Percentiles rank a stretch among this genome's conserved stretches.
Conservation (phyloP, 1,140 invertebrate genomes). For the Drosophila santomea region DNA sequence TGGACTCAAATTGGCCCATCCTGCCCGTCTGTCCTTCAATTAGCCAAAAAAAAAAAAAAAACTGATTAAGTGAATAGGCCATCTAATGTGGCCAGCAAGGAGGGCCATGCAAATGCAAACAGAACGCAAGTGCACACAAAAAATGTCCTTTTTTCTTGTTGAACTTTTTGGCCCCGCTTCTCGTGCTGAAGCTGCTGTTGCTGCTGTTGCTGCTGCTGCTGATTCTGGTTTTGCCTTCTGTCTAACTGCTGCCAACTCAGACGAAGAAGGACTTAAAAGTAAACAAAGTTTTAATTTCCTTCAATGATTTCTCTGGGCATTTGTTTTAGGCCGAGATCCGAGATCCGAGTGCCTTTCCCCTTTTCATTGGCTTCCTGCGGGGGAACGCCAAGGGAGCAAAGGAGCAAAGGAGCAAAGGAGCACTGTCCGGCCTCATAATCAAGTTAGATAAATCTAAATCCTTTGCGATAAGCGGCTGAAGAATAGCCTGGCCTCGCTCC, state of each 20-base stretch:
- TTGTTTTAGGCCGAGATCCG: slow-evolving; percentile 59
- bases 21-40: slow-evolving; percentile 45
- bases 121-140: slow-evolving; percentile 5
- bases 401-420: background rate
- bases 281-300: slow-evolving; percentile 82
- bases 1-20: background rate
- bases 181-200: background rate
- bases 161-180: slow-evolving; percentile 8
- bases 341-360: slow-evolving; percentile 6
- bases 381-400: background rate
- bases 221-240: slow-evolving; percentile 1
- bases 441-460: slow-evolving; percentile 82
- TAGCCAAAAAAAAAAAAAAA: slow-evolving; percentile 39
- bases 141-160: slow-evolving; percentile 25
- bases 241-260: slow-evolving; percentile 1
- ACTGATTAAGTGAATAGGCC: slow-evolving; percentile 67
- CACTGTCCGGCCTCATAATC: slow-evolving; percentile 65
- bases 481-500: slow-evolving; percentile 50
- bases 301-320: slow-evolving; percentile 80
- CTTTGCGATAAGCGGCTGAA: slow-evolving; percentile 79
- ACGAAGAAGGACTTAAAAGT: slow-evolving; percentile 61
- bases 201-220: background rate
- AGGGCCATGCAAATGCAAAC: slow-evolving; percentile 2
- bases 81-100: slow-evolving; percentile 44
- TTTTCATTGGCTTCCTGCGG: background rate